Conservation (phyloP, 2,888 invertebrate genomes). For the Subacronicta megacephala region DNA sequence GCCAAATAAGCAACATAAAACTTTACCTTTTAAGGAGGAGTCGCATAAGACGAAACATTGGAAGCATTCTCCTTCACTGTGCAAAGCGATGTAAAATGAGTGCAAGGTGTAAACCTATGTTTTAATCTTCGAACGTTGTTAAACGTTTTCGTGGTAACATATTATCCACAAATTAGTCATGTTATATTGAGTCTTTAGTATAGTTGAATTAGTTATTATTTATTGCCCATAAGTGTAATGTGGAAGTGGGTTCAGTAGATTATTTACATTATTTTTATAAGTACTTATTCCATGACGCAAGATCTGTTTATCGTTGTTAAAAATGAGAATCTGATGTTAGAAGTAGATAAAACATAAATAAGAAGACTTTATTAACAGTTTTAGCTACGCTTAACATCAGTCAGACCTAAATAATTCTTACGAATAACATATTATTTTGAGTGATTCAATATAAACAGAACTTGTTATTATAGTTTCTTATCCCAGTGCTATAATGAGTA, state of each 20-base stretch:
- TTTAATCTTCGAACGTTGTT: constrained; percentile 55
- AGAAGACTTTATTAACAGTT: background rate
- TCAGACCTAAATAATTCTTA: constrained; percentile 8
- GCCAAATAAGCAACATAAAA: constrained; percentile 87
- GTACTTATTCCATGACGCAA: constrained; percentile 26
- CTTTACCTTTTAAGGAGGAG: constrained; percentile 84
- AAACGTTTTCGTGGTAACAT: constrained; percentile 50
- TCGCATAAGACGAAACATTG: constrained; percentile 77
- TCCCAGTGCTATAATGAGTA: constrained; percentile 69
- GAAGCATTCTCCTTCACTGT: constrained; percentile 85
- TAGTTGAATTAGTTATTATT: constrained; percentile 59
- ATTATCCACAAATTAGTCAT: constrained; percentile 72
- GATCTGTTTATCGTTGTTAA: constrained; percentile 38
- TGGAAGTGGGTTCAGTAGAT: constrained; percentile 50
- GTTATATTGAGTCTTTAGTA: constrained; percentile 64
- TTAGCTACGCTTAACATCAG: constrained; percentile 8
- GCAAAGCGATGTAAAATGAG: constrained; percentile 85
- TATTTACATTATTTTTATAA: constrained; percentile 47
- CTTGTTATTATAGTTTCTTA: constrained; percentile 61
- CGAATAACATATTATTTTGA: background rate
- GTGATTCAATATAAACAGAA: constrained; percentile 54
- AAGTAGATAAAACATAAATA: background rate
- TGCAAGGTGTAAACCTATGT: constrained; percentile 71
- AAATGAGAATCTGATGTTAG: constrained; percentile 1
- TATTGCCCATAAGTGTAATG: constrained; percentile 53